These are phyloP conservation scores for Himantopus leucocephalus DNA, from an alignment of 2,113 vertebrate genomes.

Conservation along the genomic window DNA sequence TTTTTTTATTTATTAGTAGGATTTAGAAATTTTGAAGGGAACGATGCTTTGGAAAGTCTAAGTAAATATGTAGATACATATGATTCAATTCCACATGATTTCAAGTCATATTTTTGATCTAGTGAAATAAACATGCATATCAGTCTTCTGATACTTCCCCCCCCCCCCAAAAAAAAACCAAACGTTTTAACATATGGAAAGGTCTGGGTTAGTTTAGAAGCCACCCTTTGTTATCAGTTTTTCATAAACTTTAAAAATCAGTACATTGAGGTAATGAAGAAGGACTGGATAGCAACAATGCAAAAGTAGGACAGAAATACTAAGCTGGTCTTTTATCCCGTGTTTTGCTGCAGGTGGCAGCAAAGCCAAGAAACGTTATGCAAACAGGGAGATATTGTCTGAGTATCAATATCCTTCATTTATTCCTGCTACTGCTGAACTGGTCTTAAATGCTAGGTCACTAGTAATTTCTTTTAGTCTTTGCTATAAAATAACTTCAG, in stretches of 20 bases:
- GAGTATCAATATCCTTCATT: neutral
- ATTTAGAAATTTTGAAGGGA: neutral
- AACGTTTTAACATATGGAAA: neutral
- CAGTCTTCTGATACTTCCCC: neutral
- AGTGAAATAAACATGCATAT: neutral
- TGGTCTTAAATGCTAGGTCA: neutral
- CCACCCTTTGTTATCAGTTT: neutral
- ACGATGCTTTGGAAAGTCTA: neutral
- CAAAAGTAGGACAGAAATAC: neutral
- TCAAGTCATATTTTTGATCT: neutral
- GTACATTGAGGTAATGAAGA: neutral
- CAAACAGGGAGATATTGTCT: neutral
- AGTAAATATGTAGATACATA: neutral
- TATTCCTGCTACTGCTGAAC: neutral
- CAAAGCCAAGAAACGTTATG: conserved; percentile 32
- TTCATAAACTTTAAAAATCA: neutral
- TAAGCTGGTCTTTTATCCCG: neutral
- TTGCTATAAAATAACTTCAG: neutral
- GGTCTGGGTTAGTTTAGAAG: neutral
- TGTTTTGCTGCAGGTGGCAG: conserved; percentile 56
- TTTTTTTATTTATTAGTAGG: neutral
- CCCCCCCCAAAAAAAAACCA: no score
- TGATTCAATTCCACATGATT: neutral
- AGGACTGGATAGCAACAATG: neutral
- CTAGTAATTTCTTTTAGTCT: neutral